These are phyloP conservation scores for Acrocephalus arundinaceus DNA, from an alignment of 2,113 vertebrate species.

Conservation along the genomic window DNA sequence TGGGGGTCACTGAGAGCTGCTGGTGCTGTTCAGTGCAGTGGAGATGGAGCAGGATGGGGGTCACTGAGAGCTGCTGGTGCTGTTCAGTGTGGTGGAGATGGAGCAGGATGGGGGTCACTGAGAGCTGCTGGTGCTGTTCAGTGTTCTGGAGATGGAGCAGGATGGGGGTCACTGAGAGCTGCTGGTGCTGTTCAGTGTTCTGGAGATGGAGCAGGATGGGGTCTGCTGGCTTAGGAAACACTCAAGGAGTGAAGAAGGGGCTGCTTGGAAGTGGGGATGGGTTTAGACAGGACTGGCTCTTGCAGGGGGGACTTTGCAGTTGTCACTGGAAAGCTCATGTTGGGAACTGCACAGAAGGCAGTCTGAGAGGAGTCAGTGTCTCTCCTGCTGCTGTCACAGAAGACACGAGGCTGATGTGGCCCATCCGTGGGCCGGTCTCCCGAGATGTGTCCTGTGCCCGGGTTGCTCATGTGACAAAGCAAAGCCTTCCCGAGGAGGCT, in stretches of 20 bases:
- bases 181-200: too few species aligned
- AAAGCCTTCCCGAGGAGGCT: not conserved
- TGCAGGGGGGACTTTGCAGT: not conserved
- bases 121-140: not conserved
- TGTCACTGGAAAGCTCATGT: fast-evolving
- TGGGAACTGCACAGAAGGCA: not conserved
- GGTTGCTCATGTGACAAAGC: fast-evolving
- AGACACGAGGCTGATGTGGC: fast-evolving
- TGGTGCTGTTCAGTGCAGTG: too few species aligned
- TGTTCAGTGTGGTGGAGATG: not conserved
- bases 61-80: not conserved
- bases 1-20: not conserved
- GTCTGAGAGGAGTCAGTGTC: not conserved
- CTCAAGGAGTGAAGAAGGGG: not conserved
- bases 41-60: too few species aligned
- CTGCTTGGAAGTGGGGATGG: not conserved
- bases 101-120: not conserved
- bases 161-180: too few species aligned
- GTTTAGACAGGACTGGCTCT: not conserved
- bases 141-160: not conserved
- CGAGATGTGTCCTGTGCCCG: not conserved
- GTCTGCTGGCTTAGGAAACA: not conserved
- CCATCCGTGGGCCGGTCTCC: fast-evolving
- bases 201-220: too few species aligned
- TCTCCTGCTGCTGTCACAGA: not conserved